Base-by-base conservation (phyloP, 2,797 vertebrate species). In the Syngnathus rostellatus region DNA sequence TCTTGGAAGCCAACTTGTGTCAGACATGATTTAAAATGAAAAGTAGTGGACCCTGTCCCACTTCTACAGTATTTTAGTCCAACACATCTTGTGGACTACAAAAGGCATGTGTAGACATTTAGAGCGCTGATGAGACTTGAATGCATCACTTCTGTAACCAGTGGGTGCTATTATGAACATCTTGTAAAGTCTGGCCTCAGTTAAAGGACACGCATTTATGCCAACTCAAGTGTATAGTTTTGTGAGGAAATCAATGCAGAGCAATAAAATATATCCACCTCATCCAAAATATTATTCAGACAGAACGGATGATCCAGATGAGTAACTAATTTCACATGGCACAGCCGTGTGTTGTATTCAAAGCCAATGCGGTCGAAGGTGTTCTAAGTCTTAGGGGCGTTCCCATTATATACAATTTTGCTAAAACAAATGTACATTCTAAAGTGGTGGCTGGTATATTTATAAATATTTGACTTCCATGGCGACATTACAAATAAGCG, bases 381-480 rank as follows among this genome's bases (percentile, higher is more conserved):
- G 31, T 31, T 0, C 31, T 31, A 31, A 31, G 31, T 31, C 31
- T 31, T 31, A 31, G 31, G 2, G 10, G 6, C 10, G 16, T 25
- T 55, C 11, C 21, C 6, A 11, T 55, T 55, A 31, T 55, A 31
- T 25, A 25, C 5, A 4, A 54, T 54, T 25, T 14, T 37, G 25
- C 37, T 37, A 16, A 57, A 23, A 43, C 5, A 62, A 43, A 21
- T 62, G 60, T 43, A 43, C 43, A 62, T 23, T n/a, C 46, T 23
- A 25, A 62, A 25, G 6, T 8, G 60, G 21, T 25, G 60, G 63
- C 57, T 69, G 31, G 72, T 68, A 39, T n/a, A 38, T 65, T 68
- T 57, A 69, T 71, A 57, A 72, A 72, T 74, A 66, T 14, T 57
- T 54, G 17, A 50, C 25, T 58, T 66, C 12, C 38, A 41, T 25